Percentiles rank a stretch among this genome's conserved stretches.
phyloP scores from a whole-genome alignment of 23 tunicate genomes.

The Oikopleura albicans region DNA sequence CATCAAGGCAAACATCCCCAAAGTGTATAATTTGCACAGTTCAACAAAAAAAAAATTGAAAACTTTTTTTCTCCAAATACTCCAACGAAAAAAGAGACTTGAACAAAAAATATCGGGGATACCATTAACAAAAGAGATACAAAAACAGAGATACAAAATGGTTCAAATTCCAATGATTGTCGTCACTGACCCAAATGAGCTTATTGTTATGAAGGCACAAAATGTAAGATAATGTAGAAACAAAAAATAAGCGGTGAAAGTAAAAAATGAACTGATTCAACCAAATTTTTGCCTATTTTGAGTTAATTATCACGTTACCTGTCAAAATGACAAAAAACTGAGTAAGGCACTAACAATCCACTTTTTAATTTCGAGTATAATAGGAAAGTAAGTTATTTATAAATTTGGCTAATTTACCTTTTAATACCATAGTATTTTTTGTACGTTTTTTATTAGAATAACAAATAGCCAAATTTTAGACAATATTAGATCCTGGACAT shows the following conservation, averaged over 20 bases:
- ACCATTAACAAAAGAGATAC: neutral
- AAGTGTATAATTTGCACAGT: too few species aligned
- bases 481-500: neutral
- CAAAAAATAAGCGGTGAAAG: neutral
- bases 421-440: too few species aligned
- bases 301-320: neutral
- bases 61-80: too few species aligned
- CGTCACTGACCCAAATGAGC: constrained; percentile 13
- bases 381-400: too few species aligned
- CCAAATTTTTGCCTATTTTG: neutral
- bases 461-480: neutral
- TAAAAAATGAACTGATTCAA: neutral
- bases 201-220: neutral
- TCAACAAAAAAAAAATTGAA: too few species aligned
- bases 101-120: neutral
- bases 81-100: too few species aligned
- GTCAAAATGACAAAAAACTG: too few species aligned
- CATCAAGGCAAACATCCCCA: too few species aligned
- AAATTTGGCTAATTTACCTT: too few species aligned
- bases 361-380: too few species aligned
- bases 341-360: too few species aligned
- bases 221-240: neutral
- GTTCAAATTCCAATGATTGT: neutral
- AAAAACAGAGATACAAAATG: neutral
- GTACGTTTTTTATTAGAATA: too few species aligned